These are phyloP conservation scores for Heliconius melpomene DNA, from an alignment of 1,140 invertebrate genomes.

Conservation along the genomic window DNA sequence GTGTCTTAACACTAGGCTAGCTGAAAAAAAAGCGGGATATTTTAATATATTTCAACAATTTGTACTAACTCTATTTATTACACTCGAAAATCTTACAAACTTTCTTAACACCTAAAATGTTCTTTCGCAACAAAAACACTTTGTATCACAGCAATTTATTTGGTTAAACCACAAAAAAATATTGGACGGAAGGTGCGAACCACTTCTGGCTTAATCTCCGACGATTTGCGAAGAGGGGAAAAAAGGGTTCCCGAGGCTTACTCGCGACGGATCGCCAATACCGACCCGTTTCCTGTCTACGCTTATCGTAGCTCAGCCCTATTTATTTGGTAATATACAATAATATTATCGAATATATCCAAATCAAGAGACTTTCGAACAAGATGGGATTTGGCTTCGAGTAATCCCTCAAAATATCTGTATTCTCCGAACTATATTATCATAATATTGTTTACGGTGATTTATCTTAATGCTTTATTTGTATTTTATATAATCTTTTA, in stretches of 20 bases:
- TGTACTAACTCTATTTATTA: not conserved
- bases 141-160: conserved; percentile 64
- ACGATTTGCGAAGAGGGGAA: conserved; percentile 76
- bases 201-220: conserved; percentile 71
- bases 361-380: conserved; percentile 49
- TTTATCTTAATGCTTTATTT: conserved; percentile 14
- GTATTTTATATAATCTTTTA: not conserved
- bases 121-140: conserved; percentile 54
- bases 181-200: conserved; percentile 73
- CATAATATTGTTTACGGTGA: conserved; percentile 18
- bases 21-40: too few relatives aligned
- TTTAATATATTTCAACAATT: not conserved
- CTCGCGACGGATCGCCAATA: conserved; percentile 59
- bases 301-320: conserved; percentile 61
- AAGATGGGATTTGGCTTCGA: conserved; percentile 44
- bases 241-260: conserved; percentile 72
- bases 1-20: too few relatives aligned
- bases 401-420: conserved; percentile 40
- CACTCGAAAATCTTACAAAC: not conserved
- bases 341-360: conserved; percentile 58
- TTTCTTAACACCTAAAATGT: conserved; percentile 12
- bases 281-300: conserved; percentile 60
- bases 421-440: conserved; percentile 31
- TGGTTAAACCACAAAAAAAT: conserved; percentile 69
- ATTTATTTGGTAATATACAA: conserved; percentile 67